Base-by-base conservation (phyloP, 2,888 invertebrate species). In the Chaetogeoica ovagalla region DNA sequence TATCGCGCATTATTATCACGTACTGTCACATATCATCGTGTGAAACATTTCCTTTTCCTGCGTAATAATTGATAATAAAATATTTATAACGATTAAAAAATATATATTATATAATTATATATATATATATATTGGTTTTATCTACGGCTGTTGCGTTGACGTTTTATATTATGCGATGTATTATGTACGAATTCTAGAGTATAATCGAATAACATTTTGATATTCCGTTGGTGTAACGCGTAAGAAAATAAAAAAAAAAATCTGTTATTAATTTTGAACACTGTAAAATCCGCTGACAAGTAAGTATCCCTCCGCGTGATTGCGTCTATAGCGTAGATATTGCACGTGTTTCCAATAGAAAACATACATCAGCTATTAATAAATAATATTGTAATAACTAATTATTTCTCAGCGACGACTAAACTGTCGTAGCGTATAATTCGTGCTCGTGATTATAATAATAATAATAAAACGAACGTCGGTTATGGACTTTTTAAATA, bases 31-130 rank as follows among this genome's bases (percentile, higher is more conserved):
- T 11, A 48, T 48, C 11, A 55, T 55, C 52, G 15, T 55, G 19
- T 65, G 39, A 43, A 43, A 48, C 48, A 13, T 66, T 66, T 66
- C 65, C 66, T 66, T 48, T 66, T 66, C 66, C 66, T 66, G 66
- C 21, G 15, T 3, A 3, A 48, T 13, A 48, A 48, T 13, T 1
- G 11, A 48, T 48, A 11, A 48, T 3, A 48, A 13, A 13, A 48
- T 11, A 11, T 9, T 7, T 5, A 43, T 43, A 43, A 43, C 6
- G 11, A 9, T 43, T 43, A 43, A 30, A 30, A 30, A 30, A 30
- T 1, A 30, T 2, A 30, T 2, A 30, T n/a, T n/a, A n/a, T n/a
- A n/a, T n/a, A n/a, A n/a, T n/a, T n/a, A n/a, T n/a, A 39, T 6
- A 39, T 6, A 39, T 39, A 39, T 39, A 39, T 37, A 65, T 65